Base-by-base conservation (phyloP, 2,113 vertebrate genomes). In the Leucosticte australis region DNA sequence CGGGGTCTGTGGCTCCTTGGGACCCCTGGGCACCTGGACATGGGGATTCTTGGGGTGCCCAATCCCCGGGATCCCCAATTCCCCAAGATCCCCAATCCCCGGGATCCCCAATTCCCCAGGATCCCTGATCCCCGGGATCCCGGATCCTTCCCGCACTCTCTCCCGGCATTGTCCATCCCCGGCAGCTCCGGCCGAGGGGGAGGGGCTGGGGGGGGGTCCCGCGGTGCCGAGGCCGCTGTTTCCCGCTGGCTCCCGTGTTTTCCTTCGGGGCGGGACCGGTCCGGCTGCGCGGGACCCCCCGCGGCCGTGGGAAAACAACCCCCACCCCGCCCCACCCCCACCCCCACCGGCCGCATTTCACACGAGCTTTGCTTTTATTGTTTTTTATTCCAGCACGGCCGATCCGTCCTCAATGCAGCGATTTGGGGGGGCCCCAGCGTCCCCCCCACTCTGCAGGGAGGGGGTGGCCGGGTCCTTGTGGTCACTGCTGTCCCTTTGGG, bases 1-100 rank as follows among this genome's bases (percentile, higher is more conserved):
- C 2, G 0, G 23, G 35, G 6, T 2, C 1, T 3, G 63, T 2
- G 49, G 19, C 9, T 44, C 20, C 56, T 15, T 17, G 44, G 30
- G 21, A 5, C 14, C 33, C 10, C 42, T 0, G 9, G 35, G 17
- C 31, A 41, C 30, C 39, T 2, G 2, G 24, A 33, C 17, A 27
- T 6, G 52, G 21, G 50, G 37, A 18, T 46, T 18, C 15, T 10
- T 2, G 21, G 52, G 50, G 27, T 30, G 16, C 4, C 20, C 3
- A 5, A 2, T 18, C 30, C 39, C 6, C 4, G 5, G 11, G 21
- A 14, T 56, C 20, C 5, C 55, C 5, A 6, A 26, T 14, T 37
- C n/a, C 23, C 8, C 2, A 4, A 11, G 39, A 20, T 31, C 11
- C 30, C 18, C 6, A 19, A 4, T 70, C 30, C 65, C 26, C 2